Evolutionary conservation across 2,888 invertebrate species (phyloP), one percentile per base, ranked within the genome.

Genomic region (Melikaiella ostensackeni): DNA sequence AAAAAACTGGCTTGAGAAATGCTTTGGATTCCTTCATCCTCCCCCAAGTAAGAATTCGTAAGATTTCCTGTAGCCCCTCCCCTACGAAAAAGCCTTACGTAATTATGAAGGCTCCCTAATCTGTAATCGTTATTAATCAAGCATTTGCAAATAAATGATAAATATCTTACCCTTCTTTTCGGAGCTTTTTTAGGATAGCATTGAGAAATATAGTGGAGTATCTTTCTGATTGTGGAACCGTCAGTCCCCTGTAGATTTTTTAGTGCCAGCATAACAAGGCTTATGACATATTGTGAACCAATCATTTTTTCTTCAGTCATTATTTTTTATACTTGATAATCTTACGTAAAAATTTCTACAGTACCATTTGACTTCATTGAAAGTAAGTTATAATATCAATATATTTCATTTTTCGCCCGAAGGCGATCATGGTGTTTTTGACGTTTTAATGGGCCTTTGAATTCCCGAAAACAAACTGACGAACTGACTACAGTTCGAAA

Each of bases 171-270:
- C 70, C 46, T 70, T 70, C n/a, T 46, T 70, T 70, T 70, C 16
- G 70, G 30, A 5, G 70, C 30, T 11, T 6, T 70, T 30, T 50
- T 46, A 11, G 70, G 70, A 50, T n/a, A 30, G 30, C 50, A 19
- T 11, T 70, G 46, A 13, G 78, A 78, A 24, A 86, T 83, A 79
- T 84, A 87, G 21, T 83, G 82, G 24, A 86, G 75, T 61, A 87
- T 87, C 27, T 86, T 84, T 19, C 80, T 81, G 77, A 86, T 79
- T 2, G 87, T 86, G 24, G 83, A 81, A 7, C 86, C 87, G 19
- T 82, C 81, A 27, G 79, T 77, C 46, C 79, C 81, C 33, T 78
- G 75, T n/a, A 84, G 81, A 76, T 84, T 85, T 75, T 82, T 84
- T 76, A 86, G 75, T 9, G 85, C 85, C 1, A 81, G 61, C 33